Percentiles rank a stretch among this genome's conserved stretches.
Evolutionary conservation across 2,797 vertebrate genomes (phyloP).

Genomic region (Aplochiton taeniatus): DNA sequence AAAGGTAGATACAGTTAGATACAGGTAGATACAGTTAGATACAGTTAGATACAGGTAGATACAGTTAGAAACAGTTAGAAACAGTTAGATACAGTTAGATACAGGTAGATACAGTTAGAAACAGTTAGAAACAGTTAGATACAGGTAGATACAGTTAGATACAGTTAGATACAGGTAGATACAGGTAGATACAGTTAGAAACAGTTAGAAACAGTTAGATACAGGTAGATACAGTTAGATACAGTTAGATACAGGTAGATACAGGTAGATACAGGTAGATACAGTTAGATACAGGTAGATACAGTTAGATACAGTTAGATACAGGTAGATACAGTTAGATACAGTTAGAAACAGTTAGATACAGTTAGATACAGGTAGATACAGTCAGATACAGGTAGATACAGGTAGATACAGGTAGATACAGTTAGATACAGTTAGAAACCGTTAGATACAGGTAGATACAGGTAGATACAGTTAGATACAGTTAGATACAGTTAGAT

Average conservation of each 20-base stretch:
- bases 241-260: too few species aligned
- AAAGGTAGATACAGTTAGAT: background rate
- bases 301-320: background rate
- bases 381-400: too few species aligned
- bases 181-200: background rate
- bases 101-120: background rate
- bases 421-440: too few species aligned
- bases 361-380: slow-evolving; percentile 5
- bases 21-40: background rate
- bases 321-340: background rate
- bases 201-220: too few species aligned
- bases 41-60: slow-evolving; percentile 1
- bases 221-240: background rate
- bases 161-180: too few species aligned
- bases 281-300: slow-evolving; percentile 1
- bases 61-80: too few species aligned
- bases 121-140: too few species aligned
- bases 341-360: too few species aligned
- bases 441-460: slow-evolving; percentile 5
- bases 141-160: background rate
- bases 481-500: background rate
- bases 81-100: too few species aligned
- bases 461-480: background rate
- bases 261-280: background rate
- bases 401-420: slow-evolving; percentile 5